A percentile compares a stretch with the other conserved stretches of the same genome.
Conservation (phyloP, 2,888 invertebrate species). For the Orchestes rusci region DNA sequence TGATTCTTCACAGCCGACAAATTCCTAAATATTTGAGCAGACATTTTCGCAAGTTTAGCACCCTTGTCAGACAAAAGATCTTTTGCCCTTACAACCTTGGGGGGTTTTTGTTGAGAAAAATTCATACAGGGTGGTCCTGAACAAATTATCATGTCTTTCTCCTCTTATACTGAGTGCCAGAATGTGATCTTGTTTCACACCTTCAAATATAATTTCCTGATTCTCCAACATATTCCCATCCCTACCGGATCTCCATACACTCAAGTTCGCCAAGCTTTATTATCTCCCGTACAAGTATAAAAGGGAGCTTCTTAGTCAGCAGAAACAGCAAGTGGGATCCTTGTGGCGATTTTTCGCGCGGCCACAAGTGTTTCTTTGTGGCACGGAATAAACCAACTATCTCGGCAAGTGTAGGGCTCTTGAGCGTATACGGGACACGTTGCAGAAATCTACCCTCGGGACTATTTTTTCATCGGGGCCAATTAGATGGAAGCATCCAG, state of each 20-base stretch:
- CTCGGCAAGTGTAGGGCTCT: slow-evolving; percentile 17
- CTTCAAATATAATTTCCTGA: too few species aligned
- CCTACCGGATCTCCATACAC: background rate
- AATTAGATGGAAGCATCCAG: too few species aligned
- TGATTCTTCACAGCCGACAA: too few species aligned
- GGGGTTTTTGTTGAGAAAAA: too few species aligned
- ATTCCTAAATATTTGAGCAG: slow-evolving; percentile 19
- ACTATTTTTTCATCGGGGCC: slow-evolving; percentile 6
- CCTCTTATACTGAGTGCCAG: too few species aligned
- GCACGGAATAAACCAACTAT: slow-evolving; percentile 24
- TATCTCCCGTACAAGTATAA: slow-evolving; percentile 12
- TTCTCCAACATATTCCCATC: background rate
- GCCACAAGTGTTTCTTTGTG: slow-evolving; percentile 25
- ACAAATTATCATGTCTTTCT: too few species aligned
- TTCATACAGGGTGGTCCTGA: too few species aligned
- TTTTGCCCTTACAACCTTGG: slow-evolving; percentile 9
- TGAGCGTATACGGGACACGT: slow-evolving; percentile 16
- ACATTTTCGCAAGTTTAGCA: slow-evolving; percentile 21
- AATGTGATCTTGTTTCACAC: too few species aligned
- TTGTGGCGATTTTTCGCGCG: slow-evolving; percentile 23
- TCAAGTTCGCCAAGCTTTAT: slow-evolving; percentile 3
- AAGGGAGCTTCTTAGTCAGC: slow-evolving; percentile 19
- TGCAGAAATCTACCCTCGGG: slow-evolving; percentile 13
- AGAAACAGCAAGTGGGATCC: slow-evolving; percentile 14
- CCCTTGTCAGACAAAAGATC: slow-evolving; percentile 20